Percentiles rank a stretch among this genome's conserved stretches.
These are phyloP conservation scores for Tetragonula clypearis DNA, from an alignment of 1,140 invertebrate species.

Conservation along the genomic window DNA sequence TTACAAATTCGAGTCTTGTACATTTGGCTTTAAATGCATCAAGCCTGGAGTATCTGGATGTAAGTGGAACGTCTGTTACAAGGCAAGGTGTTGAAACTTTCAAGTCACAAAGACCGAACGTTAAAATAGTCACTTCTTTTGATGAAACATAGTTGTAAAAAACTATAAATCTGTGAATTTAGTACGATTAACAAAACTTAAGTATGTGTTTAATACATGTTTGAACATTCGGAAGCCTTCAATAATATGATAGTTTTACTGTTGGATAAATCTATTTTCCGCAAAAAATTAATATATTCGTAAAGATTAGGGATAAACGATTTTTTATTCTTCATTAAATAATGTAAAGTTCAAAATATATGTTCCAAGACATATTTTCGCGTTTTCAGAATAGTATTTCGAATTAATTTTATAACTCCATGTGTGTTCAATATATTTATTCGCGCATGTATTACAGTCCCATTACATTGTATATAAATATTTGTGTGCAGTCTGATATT, in stretches of 20 bases:
- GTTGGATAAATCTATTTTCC: constrained; percentile 38
- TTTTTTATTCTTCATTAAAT: constrained; percentile 32
- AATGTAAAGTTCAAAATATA: neutral
- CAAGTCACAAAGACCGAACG: constrained; percentile 79
- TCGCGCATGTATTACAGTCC: constrained; percentile 24
- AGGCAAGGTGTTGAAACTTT: constrained; percentile 83
- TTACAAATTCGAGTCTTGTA: constrained; percentile 85
- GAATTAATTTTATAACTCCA: constrained; percentile 19
- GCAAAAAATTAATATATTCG: neutral
- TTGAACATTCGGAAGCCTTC: constrained; percentile 12
- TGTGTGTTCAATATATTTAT: constrained; percentile 52
- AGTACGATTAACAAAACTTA: constrained; percentile 13
- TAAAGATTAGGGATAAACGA: constrained; percentile 21
- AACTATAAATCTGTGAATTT: constrained; percentile 12
- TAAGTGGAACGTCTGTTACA: constrained; percentile 84
- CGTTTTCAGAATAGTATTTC: neutral
- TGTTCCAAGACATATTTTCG: too few species aligned
- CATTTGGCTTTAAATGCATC: constrained; percentile 85
- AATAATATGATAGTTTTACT: constrained; percentile 5
- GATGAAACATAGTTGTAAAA: constrained; percentile 61
- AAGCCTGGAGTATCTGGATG: constrained; percentile 83
- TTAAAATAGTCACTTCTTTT: constrained; percentile 81
- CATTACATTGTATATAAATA: constrained; percentile 37
- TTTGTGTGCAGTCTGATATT: constrained; percentile 40
- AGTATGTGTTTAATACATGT: constrained; percentile 25